Base-by-base conservation (phyloP, 2,888 invertebrate species). In the Eledona agricola region DNA sequence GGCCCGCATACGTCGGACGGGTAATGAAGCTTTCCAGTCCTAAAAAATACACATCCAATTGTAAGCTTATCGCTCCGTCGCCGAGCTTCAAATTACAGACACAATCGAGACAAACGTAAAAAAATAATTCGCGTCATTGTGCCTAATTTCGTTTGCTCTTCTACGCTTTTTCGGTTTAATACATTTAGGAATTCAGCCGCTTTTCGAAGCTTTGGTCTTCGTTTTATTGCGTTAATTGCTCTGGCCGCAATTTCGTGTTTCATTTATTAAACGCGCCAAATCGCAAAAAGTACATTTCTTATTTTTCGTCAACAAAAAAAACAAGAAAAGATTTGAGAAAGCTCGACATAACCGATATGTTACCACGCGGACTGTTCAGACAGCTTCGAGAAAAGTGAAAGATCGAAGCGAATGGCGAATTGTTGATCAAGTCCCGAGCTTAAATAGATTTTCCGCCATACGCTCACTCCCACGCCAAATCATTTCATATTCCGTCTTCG, bases 1-100 rank as follows among this genome's bases (percentile, higher is more conserved):
- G 98, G 99, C 29, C 98, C 98, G 77, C 98, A 99, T 1, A 99
- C 98, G 75, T 99, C 96, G 40, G 97, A 97, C 9, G 98, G 98
- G 78, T 99, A 99, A 79, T 99, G 98, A 60, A 99, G 86, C 77
- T 98, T 98, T 47, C 98, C 97, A 58, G 96, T 96, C 75, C 96
- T 89, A 75, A 73, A 72, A 59, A 37, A 6, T n/a, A n/a, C n/a
- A n/a, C n/a, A n/a, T n/a, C n/a, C n/a, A n/a, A n/a, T n/a, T n/a
- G n/a, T n/a, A n/a, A n/a, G n/a, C n/a, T n/a, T n/a, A n/a, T n/a
- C n/a, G n/a, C n/a, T n/a, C n/a, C n/a, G n/a, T n/a, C n/a, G n/a
- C n/a, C n/a, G n/a, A n/a, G n/a, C n/a, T n/a, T n/a, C n/a, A n/a
- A n/a, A n/a, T n/a, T n/a, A n/a, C n/a, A n/a, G n/a, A n/a, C n/a